Percentiles rank a stretch among this genome's conserved stretches.
Conservation (phyloP, 1,140 invertebrate genomes). For the Drosophila ironensis region DNA sequence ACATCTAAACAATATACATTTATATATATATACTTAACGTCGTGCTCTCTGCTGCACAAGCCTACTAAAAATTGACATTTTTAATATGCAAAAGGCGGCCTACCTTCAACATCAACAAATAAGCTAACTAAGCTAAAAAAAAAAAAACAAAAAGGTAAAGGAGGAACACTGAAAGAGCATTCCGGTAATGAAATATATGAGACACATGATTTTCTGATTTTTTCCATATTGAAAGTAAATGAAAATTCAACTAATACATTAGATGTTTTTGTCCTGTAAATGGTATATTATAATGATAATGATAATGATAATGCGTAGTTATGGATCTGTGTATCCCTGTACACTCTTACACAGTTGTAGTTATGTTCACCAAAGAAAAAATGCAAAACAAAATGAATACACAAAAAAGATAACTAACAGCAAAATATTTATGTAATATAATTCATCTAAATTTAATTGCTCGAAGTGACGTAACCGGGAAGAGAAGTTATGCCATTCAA, state of each 20-base stretch:
- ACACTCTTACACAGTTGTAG: slow-evolving; percentile 66
- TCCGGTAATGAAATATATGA: slow-evolving; percentile 14
- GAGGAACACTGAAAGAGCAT: too few species aligned
- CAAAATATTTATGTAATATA: slow-evolving; percentile 79
- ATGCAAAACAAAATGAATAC: slow-evolving; percentile 13
- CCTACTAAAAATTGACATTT: slow-evolving; percentile 58
- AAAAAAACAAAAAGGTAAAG: neutral
- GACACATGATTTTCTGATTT: slow-evolving; percentile 55
- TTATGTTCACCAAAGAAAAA: slow-evolving; percentile 61
- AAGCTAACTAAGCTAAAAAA: slow-evolving; percentile 4
- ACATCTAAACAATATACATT: slow-evolving; percentile 70
- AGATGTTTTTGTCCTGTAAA: slow-evolving; percentile 81
- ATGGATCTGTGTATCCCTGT: slow-evolving; percentile 53
- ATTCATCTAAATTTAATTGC: slow-evolving; percentile 69
- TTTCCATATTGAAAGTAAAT: slow-evolving; percentile 66
- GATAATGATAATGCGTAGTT: slow-evolving; percentile 59
- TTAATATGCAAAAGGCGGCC: slow-evolving; percentile 36
- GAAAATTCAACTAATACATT: slow-evolving; percentile 69
- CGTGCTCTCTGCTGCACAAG: slow-evolving; percentile 59
- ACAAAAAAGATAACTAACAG: slow-evolving; percentile 24
- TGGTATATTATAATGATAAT: slow-evolving; percentile 64
- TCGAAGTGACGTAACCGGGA: slow-evolving; percentile 22
- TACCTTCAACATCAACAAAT: slow-evolving; percentile 16
- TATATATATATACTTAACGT: slow-evolving; percentile 30
- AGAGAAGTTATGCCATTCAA: slow-evolving; percentile 56